Evolutionary conservation across 2,113 vertebrate genomes (phyloP).

Genomic region (Odontesthes bonariensis): DNA sequence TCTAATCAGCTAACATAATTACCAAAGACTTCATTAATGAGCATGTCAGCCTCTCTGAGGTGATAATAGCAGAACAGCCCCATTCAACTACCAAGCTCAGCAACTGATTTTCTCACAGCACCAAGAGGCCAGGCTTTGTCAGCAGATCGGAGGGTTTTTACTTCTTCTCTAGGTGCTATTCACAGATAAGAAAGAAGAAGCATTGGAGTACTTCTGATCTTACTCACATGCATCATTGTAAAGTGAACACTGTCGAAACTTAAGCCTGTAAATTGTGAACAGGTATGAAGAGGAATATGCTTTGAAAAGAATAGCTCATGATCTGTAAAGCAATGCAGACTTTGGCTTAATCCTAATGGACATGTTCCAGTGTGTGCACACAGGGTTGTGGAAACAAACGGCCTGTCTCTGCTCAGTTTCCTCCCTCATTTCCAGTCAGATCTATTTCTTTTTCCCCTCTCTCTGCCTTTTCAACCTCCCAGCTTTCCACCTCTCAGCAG

Average conservation of each 20-base stretch:
- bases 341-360: constrained; percentile 51
- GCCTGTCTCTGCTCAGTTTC: constrained; percentile 59
- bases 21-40: constrained; percentile 68
- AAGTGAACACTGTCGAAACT: constrained; percentile 30
- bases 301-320: constrained; percentile 40
- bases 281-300: constrained; percentile 31
- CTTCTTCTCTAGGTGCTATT: constrained; percentile 24
- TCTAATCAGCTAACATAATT: constrained; percentile 71
- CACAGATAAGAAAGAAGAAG: constrained; percentile 3
- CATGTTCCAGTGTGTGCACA: constrained; percentile 51
- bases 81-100: constrained; percentile 62
- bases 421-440: constrained; percentile 69
- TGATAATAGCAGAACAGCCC: constrained; percentile 62
- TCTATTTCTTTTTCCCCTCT: constrained; percentile 73
- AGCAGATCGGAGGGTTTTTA: constrained; percentile 31
- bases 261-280: constrained; percentile 22
- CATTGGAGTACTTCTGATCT: constrained; percentile 2
- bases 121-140: constrained; percentile 53
- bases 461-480: constrained; percentile 70
- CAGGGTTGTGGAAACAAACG: constrained; percentile 67
- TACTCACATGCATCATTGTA: constrained; percentile 8
- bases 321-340: constrained; percentile 44
- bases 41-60: constrained; percentile 53
- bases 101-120: constrained; percentile 56
- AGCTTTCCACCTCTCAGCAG: constrained; percentile 52